Conservation (phyloP, 2,113 vertebrate species). For the Atlantisia rogersi region DNA sequence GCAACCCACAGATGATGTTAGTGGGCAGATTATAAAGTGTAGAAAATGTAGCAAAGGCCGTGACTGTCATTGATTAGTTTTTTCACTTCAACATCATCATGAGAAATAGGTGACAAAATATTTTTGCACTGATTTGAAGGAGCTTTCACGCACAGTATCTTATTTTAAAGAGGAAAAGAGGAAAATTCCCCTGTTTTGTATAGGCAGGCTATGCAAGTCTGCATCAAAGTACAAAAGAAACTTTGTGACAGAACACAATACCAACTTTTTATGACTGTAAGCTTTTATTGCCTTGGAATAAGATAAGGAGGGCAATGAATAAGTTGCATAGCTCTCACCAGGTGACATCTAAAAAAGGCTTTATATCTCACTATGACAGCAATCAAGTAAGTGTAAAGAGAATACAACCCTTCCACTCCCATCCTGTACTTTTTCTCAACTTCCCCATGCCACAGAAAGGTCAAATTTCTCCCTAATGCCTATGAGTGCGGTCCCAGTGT, state of each 20-base stretch:
- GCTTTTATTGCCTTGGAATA: not conserved
- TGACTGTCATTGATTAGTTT: not conserved
- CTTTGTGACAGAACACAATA: not conserved
- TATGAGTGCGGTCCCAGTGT: not conserved
- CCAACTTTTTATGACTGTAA: not conserved
- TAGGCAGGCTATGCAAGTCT: not conserved
- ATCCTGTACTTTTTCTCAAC: not conserved
- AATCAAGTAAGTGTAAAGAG: not conserved
- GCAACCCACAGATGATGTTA: not conserved
- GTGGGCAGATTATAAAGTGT: not conserved
- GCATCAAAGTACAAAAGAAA: not conserved
- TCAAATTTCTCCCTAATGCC: not conserved
- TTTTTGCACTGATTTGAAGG: not conserved
- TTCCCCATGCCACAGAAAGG: not conserved
- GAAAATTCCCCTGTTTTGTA: not conserved
- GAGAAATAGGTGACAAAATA: not conserved
- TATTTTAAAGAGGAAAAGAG: not conserved
- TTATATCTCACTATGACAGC: not conserved
- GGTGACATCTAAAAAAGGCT: not conserved
- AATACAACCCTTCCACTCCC: not conserved
- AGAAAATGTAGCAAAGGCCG: not conserved
- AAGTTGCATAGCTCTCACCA: not conserved
- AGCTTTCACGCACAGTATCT: not conserved
- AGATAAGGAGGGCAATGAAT: not conserved
- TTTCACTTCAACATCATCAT: not conserved